Conservation (phyloP, 2,113 vertebrate genomes). For the Anguilla rostrata region DNA sequence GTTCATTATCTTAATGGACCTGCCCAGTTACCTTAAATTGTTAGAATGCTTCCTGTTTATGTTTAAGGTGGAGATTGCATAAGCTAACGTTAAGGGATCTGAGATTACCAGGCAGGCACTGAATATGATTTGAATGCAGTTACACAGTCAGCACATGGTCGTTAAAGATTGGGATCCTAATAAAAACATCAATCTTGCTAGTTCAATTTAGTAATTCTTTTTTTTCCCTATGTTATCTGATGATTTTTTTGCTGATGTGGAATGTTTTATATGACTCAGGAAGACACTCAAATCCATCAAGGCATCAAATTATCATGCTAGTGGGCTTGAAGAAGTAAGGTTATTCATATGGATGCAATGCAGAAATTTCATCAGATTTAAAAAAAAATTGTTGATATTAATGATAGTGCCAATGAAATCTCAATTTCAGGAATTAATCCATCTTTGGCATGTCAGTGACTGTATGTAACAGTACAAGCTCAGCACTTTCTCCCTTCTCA, state of each 20-base stretch:
- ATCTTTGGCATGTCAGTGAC: neutral
- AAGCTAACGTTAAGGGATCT: neutral
- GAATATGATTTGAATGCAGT: neutral
- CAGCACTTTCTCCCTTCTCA: neutral
- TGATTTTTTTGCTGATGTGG: conserved; percentile 13
- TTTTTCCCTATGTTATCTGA: neutral
- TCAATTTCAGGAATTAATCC: conserved; percentile 9
- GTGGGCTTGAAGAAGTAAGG: neutral
- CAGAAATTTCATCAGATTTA: neutral
- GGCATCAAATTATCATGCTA: neutral
- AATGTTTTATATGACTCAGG: neutral
- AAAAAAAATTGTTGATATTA: neutral
- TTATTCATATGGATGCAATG: neutral
- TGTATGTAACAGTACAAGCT: neutral
- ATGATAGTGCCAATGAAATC: neutral
- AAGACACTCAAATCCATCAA: conserved; percentile 14
- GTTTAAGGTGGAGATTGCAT: neutral
- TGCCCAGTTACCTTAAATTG: neutral
- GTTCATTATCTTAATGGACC: neutral
- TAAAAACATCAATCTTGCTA: conserved; percentile 18
- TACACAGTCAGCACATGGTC: neutral
- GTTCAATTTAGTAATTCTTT: neutral
- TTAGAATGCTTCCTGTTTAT: neutral
- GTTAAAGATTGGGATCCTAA: conserved; percentile 6
- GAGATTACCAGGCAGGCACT: neutral